Conservation (phyloP, 2,113 vertebrate species). For the Prinia subflava region DNA sequence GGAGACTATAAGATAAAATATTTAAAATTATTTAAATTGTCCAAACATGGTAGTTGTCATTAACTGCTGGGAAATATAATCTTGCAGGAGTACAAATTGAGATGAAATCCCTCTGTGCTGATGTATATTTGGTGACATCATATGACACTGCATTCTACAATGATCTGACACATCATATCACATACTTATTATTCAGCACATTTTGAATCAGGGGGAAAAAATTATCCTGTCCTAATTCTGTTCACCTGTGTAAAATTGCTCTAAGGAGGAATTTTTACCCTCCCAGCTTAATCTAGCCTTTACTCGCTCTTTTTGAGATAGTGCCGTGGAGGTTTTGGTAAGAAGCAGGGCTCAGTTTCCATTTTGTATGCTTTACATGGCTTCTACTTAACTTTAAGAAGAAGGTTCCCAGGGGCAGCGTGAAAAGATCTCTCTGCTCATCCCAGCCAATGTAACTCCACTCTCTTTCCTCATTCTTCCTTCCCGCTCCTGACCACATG, state of each 20-base stretch:
- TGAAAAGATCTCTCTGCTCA: neutral
- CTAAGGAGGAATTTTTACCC: neutral
- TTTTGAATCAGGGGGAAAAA: neutral
- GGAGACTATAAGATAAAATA: neutral
- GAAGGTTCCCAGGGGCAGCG: neutral
- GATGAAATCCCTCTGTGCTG: neutral
- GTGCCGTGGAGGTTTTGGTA: neutral
- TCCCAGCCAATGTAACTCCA: neutral
- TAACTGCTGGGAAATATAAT: neutral
- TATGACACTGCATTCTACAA: neutral
- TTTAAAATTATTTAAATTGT: neutral
- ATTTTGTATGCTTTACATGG: neutral
- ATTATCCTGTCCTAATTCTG: neutral
- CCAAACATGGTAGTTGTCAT: neutral
- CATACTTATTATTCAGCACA: neutral
- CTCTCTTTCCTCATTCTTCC: neutral
- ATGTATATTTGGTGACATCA: neutral
- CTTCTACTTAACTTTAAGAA: neutral
- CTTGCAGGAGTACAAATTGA: neutral
- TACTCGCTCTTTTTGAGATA: neutral
- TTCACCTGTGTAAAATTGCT: neutral
- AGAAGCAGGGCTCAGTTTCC: neutral
- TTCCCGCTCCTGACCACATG: neutral
- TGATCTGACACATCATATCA: neutral
- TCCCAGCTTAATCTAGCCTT: neutral